Evolutionary conservation across 2,888 invertebrate species (phyloP), one percentile per base, ranked within the genome.

Genomic region (Andricus curvator): DNA sequence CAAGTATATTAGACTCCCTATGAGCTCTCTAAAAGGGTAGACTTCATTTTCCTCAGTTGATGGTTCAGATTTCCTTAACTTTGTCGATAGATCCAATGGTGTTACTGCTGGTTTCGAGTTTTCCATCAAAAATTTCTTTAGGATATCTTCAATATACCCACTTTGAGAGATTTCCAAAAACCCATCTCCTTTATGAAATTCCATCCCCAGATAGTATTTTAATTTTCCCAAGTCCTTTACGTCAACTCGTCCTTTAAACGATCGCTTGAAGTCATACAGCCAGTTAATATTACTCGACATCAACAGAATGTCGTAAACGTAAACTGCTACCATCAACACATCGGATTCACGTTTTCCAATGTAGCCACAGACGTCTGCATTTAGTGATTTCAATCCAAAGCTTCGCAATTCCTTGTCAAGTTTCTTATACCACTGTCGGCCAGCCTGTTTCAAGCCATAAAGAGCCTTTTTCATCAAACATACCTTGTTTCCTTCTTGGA

Each of bases 51-150:
- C 64, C 5, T 64, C 20, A 1, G 33, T 9, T 41, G n/a, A n/a
- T 67, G 11, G 4, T 37, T 67, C 67, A 4, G 20, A 22, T 41
- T 67, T 67, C 20, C 8, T 66, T 11, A 66, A 20, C 22, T 67
- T 67, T 4, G 3, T 33, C 41, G 41, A 22, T 0, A n/a, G n/a
- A 25, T 37, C 11, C 15, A n/a, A 6, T 6, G 37, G 20, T 3
- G 66, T 66, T 17, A 33, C 20, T 8, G 33, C 67, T 22, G 67
- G 44, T 67, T 33, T 67, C 6, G 67, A 67, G 2, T 66, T 20
- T 37, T 66, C 37, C 66, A 66, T 37, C n/a, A 41, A n/a, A n/a
- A 66, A 66, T 41, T 66, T 66, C 8, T 20, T 66, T 8, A 66
- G 37, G 5, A 66, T 6, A 5, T 20, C 37, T 20, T 66, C 66